Evolutionary conservation across 2,888 invertebrate species (phyloP), one percentile per base, ranked within the genome.

Genomic region (Meganola albula): DNA sequence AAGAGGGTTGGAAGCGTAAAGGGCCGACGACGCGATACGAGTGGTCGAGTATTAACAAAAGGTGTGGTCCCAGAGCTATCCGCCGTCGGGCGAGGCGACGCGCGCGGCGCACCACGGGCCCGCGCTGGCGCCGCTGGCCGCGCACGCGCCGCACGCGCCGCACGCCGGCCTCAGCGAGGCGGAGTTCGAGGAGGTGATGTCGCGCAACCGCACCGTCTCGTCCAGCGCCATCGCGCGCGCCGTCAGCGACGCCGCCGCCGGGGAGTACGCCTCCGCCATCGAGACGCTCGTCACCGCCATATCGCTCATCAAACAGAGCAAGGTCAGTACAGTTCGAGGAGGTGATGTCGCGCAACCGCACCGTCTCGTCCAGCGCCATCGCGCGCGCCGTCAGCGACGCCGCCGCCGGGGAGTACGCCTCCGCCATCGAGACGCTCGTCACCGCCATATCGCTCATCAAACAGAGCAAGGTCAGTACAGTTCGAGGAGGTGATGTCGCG

Each of bases 211-310:
- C 53, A 98, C 98, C 5, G 99, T 99, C 1, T 98, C 97, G 20
- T 97, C 97, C 51, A 97, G 96, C 31, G 99, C 99, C 10, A 99
- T 99, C 50, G 95, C 96, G 8, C 88, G 99, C 39, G 99, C 99
- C 7, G 98, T 99, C 21, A 95, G 96, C 28, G 99, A 99, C 83
- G 98, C 98, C 2, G 97, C 97, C 24, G 96, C 97, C 35, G 97
- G 98, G 6, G 99, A 99, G 82, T 98, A 96, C 82, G 96, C 97
- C 1, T 97, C 97, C 74, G 99, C 99, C 28, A 98, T 99, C 44
- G 99, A 99, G 85, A 99, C 99, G 2, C 88, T 99, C 45, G 97
- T 98, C 37, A 99, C 99, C 0, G 99, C 99, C 4, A 98, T 99
- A 60, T 98, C 98, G 5, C 88, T 99, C 35, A 99, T 99, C 54